Evolutionary conservation across 2,888 invertebrate species (phyloP).

Genomic region (Ophion slaviceki): DNA sequence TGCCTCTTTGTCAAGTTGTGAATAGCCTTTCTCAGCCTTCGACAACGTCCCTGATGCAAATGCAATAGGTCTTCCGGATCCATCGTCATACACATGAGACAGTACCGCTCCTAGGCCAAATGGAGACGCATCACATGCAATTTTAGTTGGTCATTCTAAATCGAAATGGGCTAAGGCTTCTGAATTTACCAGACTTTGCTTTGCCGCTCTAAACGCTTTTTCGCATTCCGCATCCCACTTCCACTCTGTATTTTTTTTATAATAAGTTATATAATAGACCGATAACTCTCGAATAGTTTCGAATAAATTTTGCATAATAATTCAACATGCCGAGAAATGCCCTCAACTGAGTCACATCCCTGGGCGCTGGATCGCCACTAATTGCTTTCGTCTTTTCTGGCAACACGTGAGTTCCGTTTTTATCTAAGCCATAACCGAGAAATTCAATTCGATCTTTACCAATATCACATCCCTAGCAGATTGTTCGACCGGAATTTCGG

Average conservation of each 20-base stretch:
- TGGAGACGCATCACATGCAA: slow-evolving; percentile 81
- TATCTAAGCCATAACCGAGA: slow-evolving; percentile 56
- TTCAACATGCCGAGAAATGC: slow-evolving; percentile 59
- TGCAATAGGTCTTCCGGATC: slow-evolving; percentile 62
- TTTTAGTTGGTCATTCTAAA: slow-evolving; percentile 67
- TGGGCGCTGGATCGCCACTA: slow-evolving; percentile 24
- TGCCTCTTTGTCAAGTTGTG: slow-evolving; percentile 74
- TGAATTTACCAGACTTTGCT: slow-evolving; percentile 26
- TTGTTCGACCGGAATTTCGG: too few relatives aligned
- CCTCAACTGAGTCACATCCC: slow-evolving; percentile 23
- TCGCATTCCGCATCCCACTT: slow-evolving; percentile 14
- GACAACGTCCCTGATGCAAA: slow-evolving; percentile 65
- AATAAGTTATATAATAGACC: slow-evolving; percentile 48
- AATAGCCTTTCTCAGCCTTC: slow-evolving; percentile 68
- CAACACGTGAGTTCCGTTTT: slow-evolving; percentile 31
- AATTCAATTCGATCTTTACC: slow-evolving; percentile 43
- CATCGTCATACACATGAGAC: slow-evolving; percentile 63
- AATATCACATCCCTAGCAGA: too few relatives aligned
- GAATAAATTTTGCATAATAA: slow-evolving; percentile 60
- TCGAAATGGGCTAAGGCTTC: slow-evolving; percentile 66
- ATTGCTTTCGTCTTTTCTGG: slow-evolving; percentile 44
- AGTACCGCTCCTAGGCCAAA: slow-evolving; percentile 76
- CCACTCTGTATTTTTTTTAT: slow-evolving; percentile 32
- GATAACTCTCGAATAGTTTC: slow-evolving; percentile 39
- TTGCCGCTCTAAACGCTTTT: slow-evolving; percentile 8